phyloP scores from a whole-genome alignment of 2,113 vertebrate genomes.

The Anolis sagrei region DNA sequence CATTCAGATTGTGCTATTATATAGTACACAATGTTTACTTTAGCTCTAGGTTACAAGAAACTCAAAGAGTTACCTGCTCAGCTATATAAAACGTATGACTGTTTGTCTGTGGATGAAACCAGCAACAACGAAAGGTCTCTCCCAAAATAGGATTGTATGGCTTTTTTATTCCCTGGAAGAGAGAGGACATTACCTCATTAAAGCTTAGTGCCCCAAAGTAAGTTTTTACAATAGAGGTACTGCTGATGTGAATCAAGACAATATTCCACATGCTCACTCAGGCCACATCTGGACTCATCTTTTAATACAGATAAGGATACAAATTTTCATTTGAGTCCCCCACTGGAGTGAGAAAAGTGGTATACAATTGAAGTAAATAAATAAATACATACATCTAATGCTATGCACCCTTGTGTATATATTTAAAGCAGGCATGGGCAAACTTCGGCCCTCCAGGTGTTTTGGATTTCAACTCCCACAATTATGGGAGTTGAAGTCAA shows the following conservation, averaged over 20 bases:
- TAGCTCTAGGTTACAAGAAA: neutral
- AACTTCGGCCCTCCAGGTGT: too few relatives aligned
- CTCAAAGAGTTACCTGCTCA: constrained; percentile 84
- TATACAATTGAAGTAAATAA: too few relatives aligned
- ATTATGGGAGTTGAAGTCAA: too few relatives aligned
- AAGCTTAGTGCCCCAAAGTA: neutral
- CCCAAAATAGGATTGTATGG: constrained; percentile 97
- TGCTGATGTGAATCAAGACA: neutral
- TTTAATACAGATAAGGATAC: neutral
- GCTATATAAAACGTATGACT: constrained; percentile 97
- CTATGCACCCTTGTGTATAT: too few relatives aligned
- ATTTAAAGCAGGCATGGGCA: too few relatives aligned
- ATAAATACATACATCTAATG: too few relatives aligned
- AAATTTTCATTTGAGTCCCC: neutral
- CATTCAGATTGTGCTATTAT: neutral
- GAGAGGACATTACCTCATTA: constrained; percentile 1
- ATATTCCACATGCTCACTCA: neutral
- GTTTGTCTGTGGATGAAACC: constrained; percentile 91
- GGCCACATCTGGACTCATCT: neutral
- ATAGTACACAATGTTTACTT: constrained; percentile 9
- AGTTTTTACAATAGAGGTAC: neutral
- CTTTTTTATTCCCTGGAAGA: constrained; percentile 92
- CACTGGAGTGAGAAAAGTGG: too few relatives aligned
- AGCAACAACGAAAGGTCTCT: constrained; percentile 95
- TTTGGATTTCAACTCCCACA: too few relatives aligned